These are phyloP conservation scores for Ips typographus DNA, from an alignment of 1,140 invertebrate genomes.

Conservation along the genomic window DNA sequence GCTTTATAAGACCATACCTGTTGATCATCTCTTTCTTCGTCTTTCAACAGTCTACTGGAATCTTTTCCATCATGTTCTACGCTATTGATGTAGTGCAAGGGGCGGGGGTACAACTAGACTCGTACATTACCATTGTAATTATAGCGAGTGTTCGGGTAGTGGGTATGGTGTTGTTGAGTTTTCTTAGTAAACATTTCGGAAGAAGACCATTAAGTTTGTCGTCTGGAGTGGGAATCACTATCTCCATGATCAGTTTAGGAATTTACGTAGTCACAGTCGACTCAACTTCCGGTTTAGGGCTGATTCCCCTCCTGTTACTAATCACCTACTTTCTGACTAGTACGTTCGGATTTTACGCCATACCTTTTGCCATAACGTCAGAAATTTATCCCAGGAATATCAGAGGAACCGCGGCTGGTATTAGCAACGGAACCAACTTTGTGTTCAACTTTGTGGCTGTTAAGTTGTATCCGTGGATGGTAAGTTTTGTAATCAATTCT, in stretches of 20 bases:
- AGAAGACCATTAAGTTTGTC: constrained; percentile 59
- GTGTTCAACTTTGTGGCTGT: constrained; percentile 72
- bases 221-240: constrained; percentile 63
- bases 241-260: constrained; percentile 60
- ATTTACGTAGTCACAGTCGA: constrained; percentile 49
- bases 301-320: constrained; percentile 57
- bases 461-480: constrained; percentile 68
- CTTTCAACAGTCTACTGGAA: constrained; percentile 61
- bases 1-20: constrained; percentile 63
- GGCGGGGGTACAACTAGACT: constrained; percentile 60
- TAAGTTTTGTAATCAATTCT: constrained; percentile 73
- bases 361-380: constrained; percentile 75
- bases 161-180: constrained; percentile 58
- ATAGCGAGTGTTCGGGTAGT: constrained; percentile 59
- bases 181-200: constrained; percentile 59
- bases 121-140: constrained; percentile 60
- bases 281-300: constrained; percentile 41
- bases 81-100: constrained; percentile 64
- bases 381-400: constrained; percentile 71
- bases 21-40: constrained; percentile 68
- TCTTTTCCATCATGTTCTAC: constrained; percentile 70
- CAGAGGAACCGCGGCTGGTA: constrained; percentile 66
- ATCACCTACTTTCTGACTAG: constrained; percentile 62
- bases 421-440: constrained; percentile 68
- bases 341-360: constrained; percentile 62